These are phyloP conservation scores for Bovichtus variegatus DNA, from an alignment of 2,797 vertebrate genomes.

Conservation along the genomic window DNA sequence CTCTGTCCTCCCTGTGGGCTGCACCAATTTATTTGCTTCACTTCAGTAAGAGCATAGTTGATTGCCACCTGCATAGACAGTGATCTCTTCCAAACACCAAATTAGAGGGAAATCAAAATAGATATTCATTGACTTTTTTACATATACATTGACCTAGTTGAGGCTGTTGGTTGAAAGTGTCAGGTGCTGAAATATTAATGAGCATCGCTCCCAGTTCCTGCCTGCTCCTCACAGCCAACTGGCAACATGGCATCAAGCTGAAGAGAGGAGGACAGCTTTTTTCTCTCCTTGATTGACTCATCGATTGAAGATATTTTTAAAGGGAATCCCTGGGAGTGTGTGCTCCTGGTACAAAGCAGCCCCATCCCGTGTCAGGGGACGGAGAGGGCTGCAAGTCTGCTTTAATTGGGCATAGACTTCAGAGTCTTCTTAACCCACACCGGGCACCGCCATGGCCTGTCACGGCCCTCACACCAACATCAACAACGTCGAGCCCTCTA, in stretches of 20 bases:
- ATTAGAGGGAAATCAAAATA: slow-evolving; percentile 84
- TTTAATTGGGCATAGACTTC: slow-evolving; percentile 89
- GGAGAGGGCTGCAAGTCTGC: slow-evolving; percentile 80
- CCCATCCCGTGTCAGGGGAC: slow-evolving; percentile 83
- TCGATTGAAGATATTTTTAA: slow-evolving; percentile 93
- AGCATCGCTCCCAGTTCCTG: slow-evolving; percentile 87
- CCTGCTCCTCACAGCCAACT: slow-evolving; percentile 87
- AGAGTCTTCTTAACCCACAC: slow-evolving; percentile 84
- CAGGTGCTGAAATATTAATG: slow-evolving; percentile 90
- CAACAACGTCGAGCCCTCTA: slow-evolving; percentile 62
- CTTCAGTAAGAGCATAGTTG: slow-evolving; percentile 60
- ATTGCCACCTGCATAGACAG: slow-evolving; percentile 76
- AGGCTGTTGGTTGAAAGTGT: slow-evolving; percentile 88
- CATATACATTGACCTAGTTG: slow-evolving; percentile 91
- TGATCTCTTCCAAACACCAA: slow-evolving; percentile 78
- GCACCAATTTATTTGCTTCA: slow-evolving; percentile 58
- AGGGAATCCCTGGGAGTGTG: slow-evolving; percentile 89
- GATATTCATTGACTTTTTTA: slow-evolving; percentile 85
- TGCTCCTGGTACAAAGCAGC: slow-evolving; percentile 86
- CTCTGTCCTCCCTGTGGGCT: slow-evolving; percentile 42
- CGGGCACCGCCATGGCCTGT: slow-evolving; percentile 81
- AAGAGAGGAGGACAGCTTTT: slow-evolving; percentile 84
- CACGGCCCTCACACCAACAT: slow-evolving; percentile 78
- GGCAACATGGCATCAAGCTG: slow-evolving; percentile 87
- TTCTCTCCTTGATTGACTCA: slow-evolving; percentile 89